Evolutionary conservation across 2,888 invertebrate genomes (phyloP).

Genomic region (Nysson spinosus): DNA sequence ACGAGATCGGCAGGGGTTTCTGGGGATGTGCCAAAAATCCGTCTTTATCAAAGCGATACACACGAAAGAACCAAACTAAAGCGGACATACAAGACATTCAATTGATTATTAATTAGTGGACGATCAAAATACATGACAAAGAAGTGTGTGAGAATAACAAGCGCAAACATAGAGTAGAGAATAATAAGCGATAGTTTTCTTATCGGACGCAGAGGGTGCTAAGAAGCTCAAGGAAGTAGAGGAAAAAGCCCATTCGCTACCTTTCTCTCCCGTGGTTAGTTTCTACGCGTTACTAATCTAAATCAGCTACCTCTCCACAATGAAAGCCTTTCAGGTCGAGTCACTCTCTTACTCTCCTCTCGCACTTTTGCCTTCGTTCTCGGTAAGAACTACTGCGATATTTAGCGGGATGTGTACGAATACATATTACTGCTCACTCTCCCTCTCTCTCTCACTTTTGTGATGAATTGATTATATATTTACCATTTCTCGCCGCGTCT

Average conservation of each 20-base stretch:
- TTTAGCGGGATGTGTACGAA: constrained; percentile 35
- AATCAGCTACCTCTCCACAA: constrained; percentile 59
- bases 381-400: constrained; percentile 56
- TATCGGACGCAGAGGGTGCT: constrained; percentile 39
- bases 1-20: constrained; percentile 51
- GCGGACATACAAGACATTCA: constrained; percentile 33
- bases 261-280: constrained; percentile 54
- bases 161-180: constrained; percentile 24
- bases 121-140: constrained; percentile 12
- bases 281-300: constrained; percentile 59
- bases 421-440: constrained; percentile 42
- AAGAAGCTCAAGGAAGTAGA: constrained; percentile 60
- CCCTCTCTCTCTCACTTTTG: constrained; percentile 36
- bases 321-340: constrained; percentile 47
- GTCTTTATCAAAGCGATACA: constrained; percentile 66
- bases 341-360: constrained; percentile 19
- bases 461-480: constrained; percentile 57
- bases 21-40: constrained; percentile 66
- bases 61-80: constrained; percentile 56
- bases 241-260: constrained; percentile 60
- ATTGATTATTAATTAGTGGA: neutral
- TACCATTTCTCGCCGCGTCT: constrained; percentile 67
- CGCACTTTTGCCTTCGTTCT: constrained; percentile 40
- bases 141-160: neutral
- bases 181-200: constrained; percentile 29